Percentiles rank a stretch among this genome's conserved stretches.
These are phyloP conservation scores for Halcyon smyrnensis DNA, from an alignment of 2,797 vertebrate genomes.

Conservation along the genomic window DNA sequence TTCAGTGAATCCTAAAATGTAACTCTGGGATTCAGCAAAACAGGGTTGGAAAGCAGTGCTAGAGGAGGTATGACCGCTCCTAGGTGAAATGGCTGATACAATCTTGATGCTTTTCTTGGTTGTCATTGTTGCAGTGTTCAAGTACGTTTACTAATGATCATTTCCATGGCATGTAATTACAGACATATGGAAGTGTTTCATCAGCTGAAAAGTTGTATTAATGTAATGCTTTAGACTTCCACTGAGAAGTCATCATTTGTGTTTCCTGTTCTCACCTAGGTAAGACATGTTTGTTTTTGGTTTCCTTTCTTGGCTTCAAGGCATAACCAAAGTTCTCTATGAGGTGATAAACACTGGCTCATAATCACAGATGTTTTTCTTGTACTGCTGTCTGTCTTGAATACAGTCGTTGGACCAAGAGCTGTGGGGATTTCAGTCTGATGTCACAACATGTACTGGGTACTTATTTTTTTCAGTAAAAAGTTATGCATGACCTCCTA, in stretches of 20 bases:
- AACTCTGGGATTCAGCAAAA: neutral
- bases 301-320: neutral
- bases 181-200: neutral
- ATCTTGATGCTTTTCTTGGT: neutral
- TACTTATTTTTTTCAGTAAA: neutral
- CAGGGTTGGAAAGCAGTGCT: neutral
- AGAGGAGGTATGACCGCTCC: neutral
- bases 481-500: neutral
- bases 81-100: neutral
- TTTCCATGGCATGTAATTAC: neutral
- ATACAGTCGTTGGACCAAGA: neutral
- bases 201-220: neutral
- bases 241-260: neutral
- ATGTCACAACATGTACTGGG: neutral
- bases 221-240: neutral
- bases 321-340: neutral
- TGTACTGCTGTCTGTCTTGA: neutral
- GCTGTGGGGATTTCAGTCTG: neutral
- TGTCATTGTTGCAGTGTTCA: neutral
- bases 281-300: neutral
- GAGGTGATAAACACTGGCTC: neutral
- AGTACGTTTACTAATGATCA: neutral
- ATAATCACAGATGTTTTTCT: neutral
- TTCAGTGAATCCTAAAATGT: neutral
- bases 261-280: neutral